Evolutionary conservation across 2,797 vertebrate genomes (phyloP).

Genomic region (Pelochelys cantorii): DNA sequence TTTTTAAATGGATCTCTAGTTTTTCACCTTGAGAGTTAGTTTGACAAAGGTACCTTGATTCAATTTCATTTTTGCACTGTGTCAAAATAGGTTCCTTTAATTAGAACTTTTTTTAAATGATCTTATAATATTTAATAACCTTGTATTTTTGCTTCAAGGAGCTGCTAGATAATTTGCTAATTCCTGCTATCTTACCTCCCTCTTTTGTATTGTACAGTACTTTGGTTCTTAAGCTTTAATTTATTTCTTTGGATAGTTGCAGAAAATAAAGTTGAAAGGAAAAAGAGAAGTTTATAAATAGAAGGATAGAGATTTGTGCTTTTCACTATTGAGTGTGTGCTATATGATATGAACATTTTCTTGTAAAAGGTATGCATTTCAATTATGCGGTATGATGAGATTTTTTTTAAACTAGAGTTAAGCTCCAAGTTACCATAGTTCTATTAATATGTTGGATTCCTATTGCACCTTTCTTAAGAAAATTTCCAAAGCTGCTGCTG

Average conservation of each 20-base stretch:
- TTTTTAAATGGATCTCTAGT: too few relatives aligned
- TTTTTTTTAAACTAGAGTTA: neutral
- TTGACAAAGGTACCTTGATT: too few relatives aligned
- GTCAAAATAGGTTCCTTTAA: too few relatives aligned
- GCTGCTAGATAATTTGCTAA: too few relatives aligned
- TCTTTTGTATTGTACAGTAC: neutral
- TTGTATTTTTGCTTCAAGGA: too few relatives aligned
- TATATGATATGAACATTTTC: neutral
- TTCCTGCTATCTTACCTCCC: too few relatives aligned
- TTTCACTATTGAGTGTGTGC: neutral
- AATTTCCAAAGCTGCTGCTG: neutral
- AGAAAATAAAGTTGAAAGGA: neutral
- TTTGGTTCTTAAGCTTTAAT: neutral
- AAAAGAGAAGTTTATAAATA: neutral
- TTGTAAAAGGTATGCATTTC: neutral
- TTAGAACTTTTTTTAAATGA: too few relatives aligned
- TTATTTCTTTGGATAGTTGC: neutral
- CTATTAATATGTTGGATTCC: slow-evolving; percentile 1
- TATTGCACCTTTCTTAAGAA: neutral
- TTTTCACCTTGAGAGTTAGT: too few relatives aligned
- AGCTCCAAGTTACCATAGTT: neutral
- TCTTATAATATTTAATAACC: too few relatives aligned
- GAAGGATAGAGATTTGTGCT: neutral
- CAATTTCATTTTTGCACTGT: too few relatives aligned
- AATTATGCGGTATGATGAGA: neutral